Conservation (phyloP, 2,888 invertebrate species). For the Chrysolina haemoptera region DNA sequence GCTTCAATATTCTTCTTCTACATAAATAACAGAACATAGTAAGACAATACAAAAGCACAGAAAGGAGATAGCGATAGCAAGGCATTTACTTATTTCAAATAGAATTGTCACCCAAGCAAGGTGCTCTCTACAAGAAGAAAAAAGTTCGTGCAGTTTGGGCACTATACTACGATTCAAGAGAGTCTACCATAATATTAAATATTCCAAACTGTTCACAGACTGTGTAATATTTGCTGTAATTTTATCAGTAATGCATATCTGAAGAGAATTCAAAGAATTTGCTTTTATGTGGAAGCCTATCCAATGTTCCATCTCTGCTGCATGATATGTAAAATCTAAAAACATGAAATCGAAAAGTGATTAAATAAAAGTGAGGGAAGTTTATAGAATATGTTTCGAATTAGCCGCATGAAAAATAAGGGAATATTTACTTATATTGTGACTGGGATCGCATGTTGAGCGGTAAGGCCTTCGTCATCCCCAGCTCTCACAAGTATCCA, state of each 20-base stretch:
- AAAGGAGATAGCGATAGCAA: conserved; percentile 30
- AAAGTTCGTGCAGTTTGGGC: conserved; percentile 28
- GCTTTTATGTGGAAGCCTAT: conserved; percentile 37
- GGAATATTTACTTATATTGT: not conserved
- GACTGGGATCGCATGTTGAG: no score
- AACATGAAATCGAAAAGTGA: conserved; percentile 24
- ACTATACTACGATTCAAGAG: conserved; percentile 33
- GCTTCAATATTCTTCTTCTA: conserved; percentile 46
- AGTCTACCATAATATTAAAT: not conserved
- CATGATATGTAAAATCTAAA: conserved; percentile 35
- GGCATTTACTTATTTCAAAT: conserved; percentile 29
- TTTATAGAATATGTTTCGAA: not conserved
- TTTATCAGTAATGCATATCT: conserved; percentile 50
- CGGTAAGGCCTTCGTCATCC: no score
- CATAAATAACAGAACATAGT: conserved; percentile 32
- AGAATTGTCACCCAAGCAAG: not conserved
- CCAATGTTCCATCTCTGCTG: conserved; percentile 34
- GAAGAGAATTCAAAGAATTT: conserved; percentile 45
- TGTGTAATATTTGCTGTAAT: conserved; percentile 1
- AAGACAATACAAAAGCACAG: conserved; percentile 43
- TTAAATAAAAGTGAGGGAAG: not conserved
- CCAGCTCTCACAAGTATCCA: no score
- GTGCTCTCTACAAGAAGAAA: conserved; percentile 13
- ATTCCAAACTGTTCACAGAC: not conserved
- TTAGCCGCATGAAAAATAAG: conserved; percentile 2